Evolutionary conservation across 2,113 vertebrate genomes (phyloP).

Genomic region (Proterorhinus semilunaris): DNA sequence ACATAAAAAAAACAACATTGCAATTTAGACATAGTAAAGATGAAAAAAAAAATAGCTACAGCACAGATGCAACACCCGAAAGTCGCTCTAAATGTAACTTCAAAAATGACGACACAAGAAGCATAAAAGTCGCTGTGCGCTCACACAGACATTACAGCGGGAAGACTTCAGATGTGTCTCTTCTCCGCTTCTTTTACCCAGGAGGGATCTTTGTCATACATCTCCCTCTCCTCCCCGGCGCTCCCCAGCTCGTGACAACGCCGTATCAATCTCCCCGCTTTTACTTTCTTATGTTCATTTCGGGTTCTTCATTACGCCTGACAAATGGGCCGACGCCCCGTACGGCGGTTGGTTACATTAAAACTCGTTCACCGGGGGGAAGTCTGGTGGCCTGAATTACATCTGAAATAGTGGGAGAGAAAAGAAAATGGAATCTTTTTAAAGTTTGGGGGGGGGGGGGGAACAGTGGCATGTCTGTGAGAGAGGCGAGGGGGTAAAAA

Average conservation of each 20-base stretch:
- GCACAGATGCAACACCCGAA: not conserved
- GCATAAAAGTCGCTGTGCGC: slow-evolving; percentile 41
- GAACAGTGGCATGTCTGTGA: slow-evolving; percentile 25
- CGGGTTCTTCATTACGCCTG: slow-evolving; percentile 48
- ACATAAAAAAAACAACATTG: too few relatives aligned
- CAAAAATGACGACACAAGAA: slow-evolving; percentile 38
- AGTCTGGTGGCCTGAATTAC: slow-evolving; percentile 25
- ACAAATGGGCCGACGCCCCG: slow-evolving; percentile 51
- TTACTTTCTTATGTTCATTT: slow-evolving; percentile 48
- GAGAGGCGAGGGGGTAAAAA: slow-evolving; percentile 2
- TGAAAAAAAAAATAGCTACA: not conserved
- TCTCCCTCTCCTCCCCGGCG: slow-evolving; percentile 49
- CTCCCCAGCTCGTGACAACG: slow-evolving; percentile 31
- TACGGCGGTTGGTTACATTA: slow-evolving; percentile 48
- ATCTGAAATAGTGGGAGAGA: slow-evolving; percentile 25
- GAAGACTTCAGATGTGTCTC: slow-evolving; percentile 50
- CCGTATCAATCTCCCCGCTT: slow-evolving; percentile 54
- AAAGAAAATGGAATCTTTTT: slow-evolving; percentile 27
- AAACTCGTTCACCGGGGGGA: slow-evolving; percentile 28
- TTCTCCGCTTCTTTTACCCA: slow-evolving; percentile 40
- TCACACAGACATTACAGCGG: slow-evolving; percentile 41
- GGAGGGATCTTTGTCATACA: slow-evolving; percentile 56
- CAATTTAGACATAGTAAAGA: too few relatives aligned
- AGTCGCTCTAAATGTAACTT: slow-evolving; percentile 42
- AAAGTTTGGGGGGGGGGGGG: slow-evolving; percentile 28